A percentile compares a stretch with the other conserved stretches of the same genome.
Evolutionary conservation across 2,888 invertebrate species (phyloP).

Genomic region (Catocala sponsa): DNA sequence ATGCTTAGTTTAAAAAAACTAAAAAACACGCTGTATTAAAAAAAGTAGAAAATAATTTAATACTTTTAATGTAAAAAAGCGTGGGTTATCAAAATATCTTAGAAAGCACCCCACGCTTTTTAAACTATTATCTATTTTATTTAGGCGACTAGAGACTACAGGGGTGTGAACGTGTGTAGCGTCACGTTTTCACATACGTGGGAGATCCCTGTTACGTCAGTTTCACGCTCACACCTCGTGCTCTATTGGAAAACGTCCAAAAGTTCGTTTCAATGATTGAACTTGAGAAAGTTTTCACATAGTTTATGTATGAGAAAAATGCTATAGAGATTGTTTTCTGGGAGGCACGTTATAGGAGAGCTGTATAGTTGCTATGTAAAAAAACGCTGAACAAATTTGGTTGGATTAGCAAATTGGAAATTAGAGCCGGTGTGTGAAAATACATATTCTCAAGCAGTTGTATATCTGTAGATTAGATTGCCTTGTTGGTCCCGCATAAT

Average conservation of each 20-base stretch:
- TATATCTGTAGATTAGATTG: too few species aligned
- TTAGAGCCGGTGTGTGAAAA: background rate
- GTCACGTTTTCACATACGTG: slow-evolving; percentile 41
- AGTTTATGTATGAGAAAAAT: slow-evolving; percentile 22
- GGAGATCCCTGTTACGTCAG: slow-evolving; percentile 48
- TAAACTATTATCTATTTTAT: too few species aligned
- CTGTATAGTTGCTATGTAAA: background rate
- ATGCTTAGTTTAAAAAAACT: too few species aligned
- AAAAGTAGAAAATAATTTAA: too few species aligned
- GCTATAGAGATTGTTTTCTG: slow-evolving; percentile 10
- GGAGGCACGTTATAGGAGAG: slow-evolving; percentile 7
- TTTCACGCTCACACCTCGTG: slow-evolving; percentile 43
- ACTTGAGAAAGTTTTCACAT: slow-evolving; percentile 35
- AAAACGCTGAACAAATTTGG: background rate
- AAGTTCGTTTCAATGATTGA: slow-evolving; percentile 42
- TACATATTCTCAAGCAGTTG: background rate
- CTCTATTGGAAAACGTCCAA: slow-evolving; percentile 46
- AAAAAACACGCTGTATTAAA: too few species aligned
- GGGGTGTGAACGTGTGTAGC: slow-evolving; percentile 11
- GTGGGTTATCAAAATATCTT: too few species aligned
- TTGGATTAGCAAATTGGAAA: too few species aligned
- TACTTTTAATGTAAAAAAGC: too few species aligned
- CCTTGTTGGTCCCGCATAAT: too few species aligned
- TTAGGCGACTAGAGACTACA: slow-evolving; percentile 37
- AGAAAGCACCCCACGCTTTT: too few species aligned